phyloP scores from a whole-genome alignment of 2,888 invertebrate genomes.

The Platycheirus albimanus region DNA sequence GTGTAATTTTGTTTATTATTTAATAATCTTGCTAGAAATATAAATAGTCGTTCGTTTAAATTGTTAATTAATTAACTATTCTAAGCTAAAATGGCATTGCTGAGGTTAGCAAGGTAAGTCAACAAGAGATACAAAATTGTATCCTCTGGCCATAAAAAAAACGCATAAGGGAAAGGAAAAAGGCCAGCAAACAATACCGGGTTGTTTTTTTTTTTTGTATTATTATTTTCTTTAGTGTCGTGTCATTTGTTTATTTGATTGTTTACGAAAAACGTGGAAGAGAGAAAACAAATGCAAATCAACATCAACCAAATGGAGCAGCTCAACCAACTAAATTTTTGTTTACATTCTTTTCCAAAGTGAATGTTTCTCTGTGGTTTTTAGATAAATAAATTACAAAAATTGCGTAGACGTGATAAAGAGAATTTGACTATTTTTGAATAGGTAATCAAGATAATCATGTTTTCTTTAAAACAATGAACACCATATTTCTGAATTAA shows the following conservation, averaged over 20 bases:
- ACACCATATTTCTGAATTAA: no score
- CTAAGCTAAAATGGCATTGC: conserved; percentile 54
- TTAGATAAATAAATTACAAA: no score
- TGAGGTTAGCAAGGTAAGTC: conserved; percentile 68
- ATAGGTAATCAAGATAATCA: no score
- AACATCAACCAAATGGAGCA: conserved; percentile 12
- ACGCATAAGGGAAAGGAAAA: conserved; percentile 1
- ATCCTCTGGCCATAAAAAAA: background rate
- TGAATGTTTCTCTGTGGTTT: background rate
- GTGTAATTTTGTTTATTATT: no score
- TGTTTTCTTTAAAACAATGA: no score
- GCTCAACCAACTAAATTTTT: background rate
- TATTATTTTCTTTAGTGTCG: no score
- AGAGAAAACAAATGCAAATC: conserved; percentile 51
- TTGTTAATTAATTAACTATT: background rate
- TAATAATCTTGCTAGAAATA: no score
- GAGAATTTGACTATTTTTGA: no score
- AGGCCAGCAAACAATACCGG: background rate
- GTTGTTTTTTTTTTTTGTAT: background rate
- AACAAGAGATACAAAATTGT: background rate
- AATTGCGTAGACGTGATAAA: no score
- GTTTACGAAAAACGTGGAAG: conserved; percentile 58
- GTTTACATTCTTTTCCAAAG: conserved; percentile 14
- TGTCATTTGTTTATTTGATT: conserved; percentile 39
- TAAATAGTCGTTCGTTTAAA: background rate